Percentiles rank a stretch among this genome's conserved stretches.
Conservation (phyloP, 2,113 vertebrate genomes). For the Oxyura jamaicensis region DNA sequence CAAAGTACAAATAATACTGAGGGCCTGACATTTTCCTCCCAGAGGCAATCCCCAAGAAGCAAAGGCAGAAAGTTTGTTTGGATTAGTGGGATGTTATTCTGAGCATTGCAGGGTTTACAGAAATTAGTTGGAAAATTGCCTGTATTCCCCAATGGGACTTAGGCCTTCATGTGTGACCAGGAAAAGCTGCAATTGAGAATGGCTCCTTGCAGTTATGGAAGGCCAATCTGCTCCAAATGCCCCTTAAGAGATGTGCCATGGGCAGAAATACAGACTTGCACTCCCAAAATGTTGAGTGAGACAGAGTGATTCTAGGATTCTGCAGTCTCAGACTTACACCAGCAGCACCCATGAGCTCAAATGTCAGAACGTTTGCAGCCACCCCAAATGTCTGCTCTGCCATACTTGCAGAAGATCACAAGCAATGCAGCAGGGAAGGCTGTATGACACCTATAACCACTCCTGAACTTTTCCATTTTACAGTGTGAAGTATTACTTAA, state of each 20-base stretch:
- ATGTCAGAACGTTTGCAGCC: slow-evolving; percentile 16
- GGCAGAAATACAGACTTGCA: neutral
- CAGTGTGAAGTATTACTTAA: neutral
- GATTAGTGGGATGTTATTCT: neutral
- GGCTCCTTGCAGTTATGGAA: neutral
- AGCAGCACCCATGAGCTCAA: neutral
- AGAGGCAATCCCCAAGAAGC: neutral
- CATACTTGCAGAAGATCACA: neutral
- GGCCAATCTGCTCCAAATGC: neutral
- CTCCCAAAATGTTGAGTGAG: slow-evolving; percentile 3
- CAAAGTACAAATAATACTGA: slow-evolving; percentile 3
- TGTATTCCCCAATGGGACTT: neutral
- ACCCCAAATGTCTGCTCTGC: slow-evolving; percentile 4
- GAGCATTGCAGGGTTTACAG: neutral
- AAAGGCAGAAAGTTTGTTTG: neutral
- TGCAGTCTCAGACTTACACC: neutral
- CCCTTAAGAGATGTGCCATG: neutral
- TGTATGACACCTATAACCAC: neutral
- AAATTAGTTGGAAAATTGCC: neutral
- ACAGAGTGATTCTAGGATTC: neutral
- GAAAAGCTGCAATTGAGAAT: neutral
- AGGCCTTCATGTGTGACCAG: neutral
- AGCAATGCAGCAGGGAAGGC: neutral
- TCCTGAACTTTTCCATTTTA: neutral
- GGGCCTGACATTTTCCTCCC: neutral